A percentile compares a stretch with the other conserved stretches of the same genome.
Evolutionary conservation across 2,113 vertebrate species (phyloP).

Genomic region (Megaleporinus macrocephalus): DNA sequence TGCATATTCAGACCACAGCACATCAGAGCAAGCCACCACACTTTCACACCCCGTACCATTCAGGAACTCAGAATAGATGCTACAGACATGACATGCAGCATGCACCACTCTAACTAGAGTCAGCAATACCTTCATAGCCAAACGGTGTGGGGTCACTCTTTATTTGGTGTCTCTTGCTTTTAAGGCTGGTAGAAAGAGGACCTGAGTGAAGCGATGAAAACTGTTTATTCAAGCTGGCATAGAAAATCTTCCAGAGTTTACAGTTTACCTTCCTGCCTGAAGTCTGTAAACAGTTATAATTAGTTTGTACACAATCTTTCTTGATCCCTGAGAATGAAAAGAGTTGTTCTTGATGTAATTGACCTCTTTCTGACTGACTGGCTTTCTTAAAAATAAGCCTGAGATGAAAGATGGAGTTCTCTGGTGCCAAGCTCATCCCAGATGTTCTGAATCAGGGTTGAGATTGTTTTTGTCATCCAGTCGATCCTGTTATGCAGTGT

Average conservation of each 20-base stretch:
- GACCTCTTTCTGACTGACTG: too few relatives aligned
- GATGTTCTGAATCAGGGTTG: too few relatives aligned
- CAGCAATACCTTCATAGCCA: constrained; percentile 90
- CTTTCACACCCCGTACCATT: neutral
- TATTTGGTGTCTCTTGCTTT: constrained; percentile 93
- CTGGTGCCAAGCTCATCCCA: too few relatives aligned
- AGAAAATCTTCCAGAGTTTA: constrained; percentile 4
- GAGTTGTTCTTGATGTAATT: too few relatives aligned
- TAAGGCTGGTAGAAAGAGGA: constrained; percentile 85
- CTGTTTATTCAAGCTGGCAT: neutral
- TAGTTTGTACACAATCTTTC: too few relatives aligned
- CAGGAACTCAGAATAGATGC: neutral
- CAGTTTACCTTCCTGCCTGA: too few relatives aligned
- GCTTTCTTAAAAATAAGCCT: too few relatives aligned
- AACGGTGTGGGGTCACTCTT: constrained; percentile 93
- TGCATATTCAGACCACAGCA: constrained; percentile 7
- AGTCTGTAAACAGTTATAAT: too few relatives aligned
- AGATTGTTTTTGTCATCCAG: too few relatives aligned
- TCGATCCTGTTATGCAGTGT: too few relatives aligned
- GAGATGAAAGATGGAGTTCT: too few relatives aligned
- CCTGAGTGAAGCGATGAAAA: constrained; percentile 69
- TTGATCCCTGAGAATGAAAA: too few relatives aligned
- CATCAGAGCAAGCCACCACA: neutral
- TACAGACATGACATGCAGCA: constrained; percentile 47
- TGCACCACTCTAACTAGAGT: constrained; percentile 28